These are phyloP conservation scores for Anas platyrhynchos DNA, from an alignment of 2,113 vertebrate genomes.

Conservation along the genomic window DNA sequence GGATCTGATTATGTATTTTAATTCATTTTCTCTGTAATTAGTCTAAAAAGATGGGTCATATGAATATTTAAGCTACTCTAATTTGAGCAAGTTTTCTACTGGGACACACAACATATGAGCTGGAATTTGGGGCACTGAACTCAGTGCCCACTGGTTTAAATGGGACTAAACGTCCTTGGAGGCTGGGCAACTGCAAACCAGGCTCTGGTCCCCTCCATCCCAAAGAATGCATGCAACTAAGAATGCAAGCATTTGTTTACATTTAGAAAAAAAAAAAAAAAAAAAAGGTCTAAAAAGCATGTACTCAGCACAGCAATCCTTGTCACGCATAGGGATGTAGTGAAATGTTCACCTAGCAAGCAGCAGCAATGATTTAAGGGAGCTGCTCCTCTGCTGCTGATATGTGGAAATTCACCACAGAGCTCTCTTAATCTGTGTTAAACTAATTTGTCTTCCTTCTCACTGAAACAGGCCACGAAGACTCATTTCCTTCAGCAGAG, in stretches of 20 bases:
- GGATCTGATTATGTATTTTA: constrained; percentile 53
- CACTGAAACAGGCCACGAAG: background rate
- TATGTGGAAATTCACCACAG: background rate
- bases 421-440: background rate
- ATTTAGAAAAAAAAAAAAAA: background rate
- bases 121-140: constrained; percentile 27
- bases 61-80: constrained; percentile 59
- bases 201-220: background rate
- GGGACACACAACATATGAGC: background rate
- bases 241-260: background rate
- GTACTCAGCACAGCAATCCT: background rate
- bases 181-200: background rate
- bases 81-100: constrained; percentile 49
- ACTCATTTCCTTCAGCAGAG: background rate
- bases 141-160: background rate
- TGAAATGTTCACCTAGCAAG: background rate
- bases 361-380: background rate
- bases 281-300: background rate
- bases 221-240: background rate
- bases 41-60: constrained; percentile 56
- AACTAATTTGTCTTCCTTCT: background rate
- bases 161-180: background rate
- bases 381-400: background rate
- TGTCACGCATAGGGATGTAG: background rate
- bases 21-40: constrained; percentile 58